Percentiles rank a stretch among this genome's conserved stretches.
Conservation (phyloP, 2,797 vertebrate genomes). For the Netta rufina region DNA sequence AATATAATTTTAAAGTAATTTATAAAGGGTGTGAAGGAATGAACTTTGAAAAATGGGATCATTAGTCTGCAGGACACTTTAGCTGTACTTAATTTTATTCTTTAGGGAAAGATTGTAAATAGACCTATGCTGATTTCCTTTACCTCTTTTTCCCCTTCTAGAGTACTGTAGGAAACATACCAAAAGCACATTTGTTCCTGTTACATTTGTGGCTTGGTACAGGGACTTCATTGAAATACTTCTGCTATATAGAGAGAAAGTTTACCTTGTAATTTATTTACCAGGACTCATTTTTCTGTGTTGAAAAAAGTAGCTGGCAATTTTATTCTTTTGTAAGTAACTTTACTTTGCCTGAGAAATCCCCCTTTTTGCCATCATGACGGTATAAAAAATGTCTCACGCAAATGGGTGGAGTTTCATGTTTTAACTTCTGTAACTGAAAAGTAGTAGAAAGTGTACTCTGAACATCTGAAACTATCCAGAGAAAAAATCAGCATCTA, state of each 20-base stretch:
- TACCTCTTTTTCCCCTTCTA: neutral
- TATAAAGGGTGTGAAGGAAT: neutral
- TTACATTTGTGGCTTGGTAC: neutral
- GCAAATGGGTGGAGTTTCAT: conserved; percentile 2
- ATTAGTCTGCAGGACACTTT: neutral
- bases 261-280: neutral
- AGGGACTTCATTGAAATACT: neutral
- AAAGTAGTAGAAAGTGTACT: neutral
- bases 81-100: neutral
- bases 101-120: neutral
- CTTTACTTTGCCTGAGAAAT: neutral
- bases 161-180: neutral
- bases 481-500: neutral
- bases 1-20: neutral
- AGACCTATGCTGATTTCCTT: neutral
- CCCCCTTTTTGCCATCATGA: neutral
- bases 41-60: neutral
- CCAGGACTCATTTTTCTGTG: neutral
- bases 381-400: neutral
- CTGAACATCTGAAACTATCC: conserved; percentile 17
- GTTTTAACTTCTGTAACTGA: conserved; percentile 47
- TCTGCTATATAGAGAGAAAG: neutral
- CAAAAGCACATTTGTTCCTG: neutral
- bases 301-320: neutral
- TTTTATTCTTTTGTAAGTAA: neutral